Conservation (phyloP, 2,888 invertebrate species). For the Seira ritae region DNA sequence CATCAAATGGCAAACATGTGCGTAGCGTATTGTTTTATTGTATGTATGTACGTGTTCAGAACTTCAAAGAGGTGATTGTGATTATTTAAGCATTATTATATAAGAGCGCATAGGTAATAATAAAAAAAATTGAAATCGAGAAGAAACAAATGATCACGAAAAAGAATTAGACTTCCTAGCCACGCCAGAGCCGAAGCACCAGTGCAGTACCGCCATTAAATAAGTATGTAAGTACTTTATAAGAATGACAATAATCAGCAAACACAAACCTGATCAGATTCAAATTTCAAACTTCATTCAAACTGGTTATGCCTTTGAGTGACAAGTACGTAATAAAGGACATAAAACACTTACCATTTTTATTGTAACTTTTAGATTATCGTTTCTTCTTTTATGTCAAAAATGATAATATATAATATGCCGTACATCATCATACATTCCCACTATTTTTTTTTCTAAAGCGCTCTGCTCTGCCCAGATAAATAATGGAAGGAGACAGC, state of each 20-base stretch:
- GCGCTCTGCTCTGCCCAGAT: too few relatives aligned
- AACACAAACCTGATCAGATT: constrained; percentile 14
- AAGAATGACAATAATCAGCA: background rate
- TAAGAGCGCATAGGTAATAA: constrained; percentile 18
- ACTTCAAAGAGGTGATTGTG: constrained; percentile 47
- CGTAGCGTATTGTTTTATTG: too few relatives aligned
- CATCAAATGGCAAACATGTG: too few relatives aligned
- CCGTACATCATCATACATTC: too few relatives aligned
- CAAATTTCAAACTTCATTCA: constrained; percentile 15
- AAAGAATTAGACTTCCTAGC: constrained; percentile 51
- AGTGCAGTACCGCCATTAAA: background rate
- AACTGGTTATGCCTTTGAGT: constrained; percentile 42
- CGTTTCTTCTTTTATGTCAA: background rate
- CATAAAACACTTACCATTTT: constrained; percentile 1
- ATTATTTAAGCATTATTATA: constrained; percentile 32
- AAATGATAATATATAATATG: too few relatives aligned
- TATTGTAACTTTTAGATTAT: background rate
- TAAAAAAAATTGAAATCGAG: too few relatives aligned
- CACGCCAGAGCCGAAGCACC: too few relatives aligned
- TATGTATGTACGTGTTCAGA: too few relatives aligned
- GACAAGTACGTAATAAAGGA: constrained; percentile 27
- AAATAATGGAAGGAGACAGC: background rate
- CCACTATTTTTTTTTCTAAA: too few relatives aligned
- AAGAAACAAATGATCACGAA: too few relatives aligned
- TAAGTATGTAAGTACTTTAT: background rate